A percentile compares a stretch with the other conserved stretches of the same genome.
Evolutionary conservation across 2,113 vertebrate genomes (phyloP).

Genomic region (Heteronetta atricapilla): DNA sequence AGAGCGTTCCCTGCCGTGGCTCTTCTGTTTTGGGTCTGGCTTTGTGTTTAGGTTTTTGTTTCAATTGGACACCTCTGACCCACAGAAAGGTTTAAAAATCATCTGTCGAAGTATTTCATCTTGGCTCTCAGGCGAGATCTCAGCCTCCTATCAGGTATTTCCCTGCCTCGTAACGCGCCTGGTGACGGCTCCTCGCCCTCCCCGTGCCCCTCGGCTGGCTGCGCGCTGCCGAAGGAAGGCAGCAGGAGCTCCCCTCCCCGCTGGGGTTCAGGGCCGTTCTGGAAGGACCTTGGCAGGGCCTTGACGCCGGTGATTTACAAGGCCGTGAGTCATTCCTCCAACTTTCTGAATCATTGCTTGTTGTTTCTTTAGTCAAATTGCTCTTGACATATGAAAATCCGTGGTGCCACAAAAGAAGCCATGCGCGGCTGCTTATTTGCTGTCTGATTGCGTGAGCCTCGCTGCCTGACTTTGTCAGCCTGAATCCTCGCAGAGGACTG

Average conservation of each 20-base stretch:
- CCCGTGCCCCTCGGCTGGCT: fast-evolving
- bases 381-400: not conserved
- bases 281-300: not conserved
- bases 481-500: not conserved
- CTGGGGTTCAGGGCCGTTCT: not conserved
- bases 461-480: not conserved
- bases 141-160: fast-evolving
- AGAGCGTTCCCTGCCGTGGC: not conserved
- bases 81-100: fast-evolving
- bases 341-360: not conserved
- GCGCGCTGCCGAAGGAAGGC: fast-evolving
- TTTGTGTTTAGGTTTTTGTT: not conserved
- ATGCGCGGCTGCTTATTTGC: not conserved
- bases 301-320: not conserved
- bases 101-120: fast-evolving
- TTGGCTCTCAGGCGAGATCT: not conserved
- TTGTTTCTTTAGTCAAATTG: not conserved
- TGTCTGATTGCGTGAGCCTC: not conserved
- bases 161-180: fast-evolving
- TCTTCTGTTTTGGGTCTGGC: not conserved
- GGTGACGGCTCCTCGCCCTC: not conserved
- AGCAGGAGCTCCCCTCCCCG: not conserved
- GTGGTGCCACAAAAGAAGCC: not conserved
- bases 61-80: not conserved
- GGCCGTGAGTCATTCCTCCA: not conserved